These are phyloP conservation scores for Podarcis lilfordi DNA, from an alignment of 2,797 vertebrate species.

Conservation along the genomic window DNA sequence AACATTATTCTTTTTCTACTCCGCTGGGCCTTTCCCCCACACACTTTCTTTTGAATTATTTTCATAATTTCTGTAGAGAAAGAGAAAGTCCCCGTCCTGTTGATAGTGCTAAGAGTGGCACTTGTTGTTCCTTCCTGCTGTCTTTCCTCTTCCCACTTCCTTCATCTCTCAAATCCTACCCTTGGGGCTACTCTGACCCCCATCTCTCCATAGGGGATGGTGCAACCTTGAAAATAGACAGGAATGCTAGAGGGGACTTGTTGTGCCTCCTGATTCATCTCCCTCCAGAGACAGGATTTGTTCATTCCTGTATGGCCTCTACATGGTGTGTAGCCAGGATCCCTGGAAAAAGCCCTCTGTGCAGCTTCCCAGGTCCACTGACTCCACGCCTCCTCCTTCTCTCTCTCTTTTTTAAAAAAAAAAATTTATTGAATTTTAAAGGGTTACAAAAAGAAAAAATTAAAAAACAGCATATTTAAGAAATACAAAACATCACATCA, in stretches of 20 bases:
- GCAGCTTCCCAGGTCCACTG: background rate
- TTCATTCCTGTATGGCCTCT: background rate
- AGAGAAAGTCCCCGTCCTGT: conserved; percentile 68
- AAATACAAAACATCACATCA: too few relatives aligned
- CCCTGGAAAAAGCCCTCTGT: too few relatives aligned
- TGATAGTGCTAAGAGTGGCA: conserved; percentile 60
- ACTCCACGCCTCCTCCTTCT: background rate
- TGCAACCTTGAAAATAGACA: too few relatives aligned
- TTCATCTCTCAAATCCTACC: conserved; percentile 29
- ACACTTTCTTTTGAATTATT: conserved; percentile 77
- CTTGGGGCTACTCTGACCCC: conserved; percentile 20
- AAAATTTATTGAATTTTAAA: too few relatives aligned
- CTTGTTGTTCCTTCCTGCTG: conserved; percentile 54
- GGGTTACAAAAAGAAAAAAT: too few relatives aligned
- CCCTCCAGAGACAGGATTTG: background rate
- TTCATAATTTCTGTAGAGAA: conserved; percentile 78
- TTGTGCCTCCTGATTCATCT: too few relatives aligned
- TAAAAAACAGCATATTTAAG: too few relatives aligned
- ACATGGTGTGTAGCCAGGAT: background rate
- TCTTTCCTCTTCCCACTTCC: background rate
- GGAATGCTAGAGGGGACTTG: background rate
- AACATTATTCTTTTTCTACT: conserved; percentile 81
- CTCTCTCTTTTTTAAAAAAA: too few relatives aligned
- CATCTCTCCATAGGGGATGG: background rate
- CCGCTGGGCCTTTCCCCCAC: conserved; percentile 72